Evolutionary conservation across 2,797 vertebrate species (phyloP), one percentile per base, ranked within the genome.

Genomic region (Orestias chungarensis): DNA sequence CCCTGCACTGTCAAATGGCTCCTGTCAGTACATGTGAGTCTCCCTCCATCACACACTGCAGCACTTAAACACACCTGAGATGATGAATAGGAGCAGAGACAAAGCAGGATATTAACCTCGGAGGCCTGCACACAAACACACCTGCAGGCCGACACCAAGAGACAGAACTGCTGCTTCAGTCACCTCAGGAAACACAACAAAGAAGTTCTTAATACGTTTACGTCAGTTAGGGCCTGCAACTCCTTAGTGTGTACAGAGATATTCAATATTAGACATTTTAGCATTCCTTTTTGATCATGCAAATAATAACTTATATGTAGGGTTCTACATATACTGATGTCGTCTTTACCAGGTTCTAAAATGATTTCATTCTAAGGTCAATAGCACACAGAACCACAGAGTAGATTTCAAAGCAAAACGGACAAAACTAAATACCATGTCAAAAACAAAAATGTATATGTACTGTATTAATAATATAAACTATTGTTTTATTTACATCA

Each of bases 71-170:
- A 64, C 83, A 86, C 83, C 88, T 84, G 85, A 82, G 81, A 83
- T 89, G 90, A 93, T 87, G 40, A 84, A 92, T 86, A 79, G 84
- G 74, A 78, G 78, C 62, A 10, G 71, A 78, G 88, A 85, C 88
- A 86, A 77, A 57, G 54, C 87, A 91, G 92, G 92, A 92, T 90
- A 91, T 93, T 73, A 93, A 88, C 80, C 86, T 62, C 69, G n/a
- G 66, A 64, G 76, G 66, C 57, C 46, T 17, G n/a, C 0, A 67
- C 64, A 71, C 70, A 59, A 18, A 75, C 74, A 77, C 66, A 78
- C 62, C 49, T 38, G 59, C 23, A 66, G 20, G 74, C 17, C 62
- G 64, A 65, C 69, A 73, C 52, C 25, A 57, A 35, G 12, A 59
- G 46, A 42, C 11, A 33, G 47, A 25, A 38, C 42, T 57, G 40